A percentile compares a stretch with the other conserved stretches of the same genome.
phyloP scores from a whole-genome alignment of 2,888 invertebrate species.

The Hedychridium roseum region DNA sequence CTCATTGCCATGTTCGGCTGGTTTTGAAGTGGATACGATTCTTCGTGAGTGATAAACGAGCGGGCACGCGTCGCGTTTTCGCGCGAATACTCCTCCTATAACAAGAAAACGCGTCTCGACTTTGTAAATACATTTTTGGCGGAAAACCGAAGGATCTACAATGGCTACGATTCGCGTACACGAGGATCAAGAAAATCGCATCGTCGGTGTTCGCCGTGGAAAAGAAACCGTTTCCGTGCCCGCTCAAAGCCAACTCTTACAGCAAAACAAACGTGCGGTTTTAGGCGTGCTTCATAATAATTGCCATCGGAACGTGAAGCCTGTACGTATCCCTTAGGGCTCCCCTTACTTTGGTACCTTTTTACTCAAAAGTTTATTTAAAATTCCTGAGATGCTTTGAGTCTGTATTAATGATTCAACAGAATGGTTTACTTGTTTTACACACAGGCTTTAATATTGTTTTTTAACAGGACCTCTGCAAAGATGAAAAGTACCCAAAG shows the following conservation, averaged over 20 bases:
- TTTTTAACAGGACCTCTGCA: conserved; percentile 46
- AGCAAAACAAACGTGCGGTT: conserved; percentile 68
- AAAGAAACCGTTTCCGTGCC: conserved; percentile 67
- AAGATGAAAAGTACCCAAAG: conserved; percentile 58
- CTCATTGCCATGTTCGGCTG: conserved; percentile 41
- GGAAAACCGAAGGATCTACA: conserved; percentile 30
- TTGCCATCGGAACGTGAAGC: conserved; percentile 67
- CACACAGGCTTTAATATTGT: no score
- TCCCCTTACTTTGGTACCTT: no score
- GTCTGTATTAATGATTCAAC: not conserved
- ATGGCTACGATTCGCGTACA: conserved; percentile 82
- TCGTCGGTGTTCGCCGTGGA: conserved; percentile 63
- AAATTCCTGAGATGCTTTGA: conserved; percentile 1
- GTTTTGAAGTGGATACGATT: conserved; percentile 28
- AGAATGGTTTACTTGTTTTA: not conserved
- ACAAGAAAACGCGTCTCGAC: conserved; percentile 4
- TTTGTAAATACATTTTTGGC: conserved; percentile 16
- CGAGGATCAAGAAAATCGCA: conserved; percentile 80
- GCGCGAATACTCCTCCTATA: conserved; percentile 3
- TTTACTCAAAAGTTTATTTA: not conserved
- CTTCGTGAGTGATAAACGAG: conserved; percentile 12
- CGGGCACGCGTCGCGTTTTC: conserved; percentile 25
- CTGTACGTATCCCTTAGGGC: conserved; percentile 65
- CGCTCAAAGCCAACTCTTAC: conserved; percentile 34
- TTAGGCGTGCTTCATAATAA: conserved; percentile 72